Evolutionary conservation across 2,888 invertebrate genomes (phyloP).

Genomic region (Apomyelois bistriatella): DNA sequence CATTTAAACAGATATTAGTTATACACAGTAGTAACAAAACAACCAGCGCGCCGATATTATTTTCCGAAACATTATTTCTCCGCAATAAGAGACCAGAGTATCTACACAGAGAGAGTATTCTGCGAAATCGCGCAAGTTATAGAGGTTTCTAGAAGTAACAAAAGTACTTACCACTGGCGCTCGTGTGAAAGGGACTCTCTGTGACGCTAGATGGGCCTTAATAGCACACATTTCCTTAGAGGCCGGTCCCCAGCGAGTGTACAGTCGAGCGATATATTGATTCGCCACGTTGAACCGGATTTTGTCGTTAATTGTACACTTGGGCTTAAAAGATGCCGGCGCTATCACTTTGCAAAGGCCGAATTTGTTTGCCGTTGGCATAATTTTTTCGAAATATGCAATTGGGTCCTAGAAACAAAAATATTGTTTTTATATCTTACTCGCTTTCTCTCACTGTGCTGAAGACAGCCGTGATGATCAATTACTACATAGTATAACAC

Average conservation of each 20-base stretch:
- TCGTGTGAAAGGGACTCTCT: constrained; percentile 86
- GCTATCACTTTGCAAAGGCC: constrained; percentile 94
- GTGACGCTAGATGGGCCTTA: constrained; percentile 87
- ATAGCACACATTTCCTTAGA: constrained; percentile 92
- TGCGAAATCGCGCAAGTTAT: too few species aligned
- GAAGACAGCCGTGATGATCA: too few species aligned
- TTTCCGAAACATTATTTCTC: too few species aligned
- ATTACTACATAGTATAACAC: too few species aligned
- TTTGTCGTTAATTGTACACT: constrained; percentile 90
- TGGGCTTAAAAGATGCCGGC: constrained; percentile 85
- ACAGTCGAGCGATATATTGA: constrained; percentile 93
- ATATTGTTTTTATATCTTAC: too few species aligned
- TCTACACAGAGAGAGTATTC: too few species aligned
- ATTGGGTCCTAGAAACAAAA: constrained; percentile 87
- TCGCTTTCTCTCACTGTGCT: too few species aligned
- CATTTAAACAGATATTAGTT: too few species aligned
- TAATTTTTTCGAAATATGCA: constrained; percentile 89
- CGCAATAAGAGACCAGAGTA: too few species aligned
- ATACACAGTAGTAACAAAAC: too few species aligned
- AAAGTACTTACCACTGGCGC: constrained; percentile 85
- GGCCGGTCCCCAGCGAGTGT: constrained; percentile 93
- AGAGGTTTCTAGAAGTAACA: too few species aligned
- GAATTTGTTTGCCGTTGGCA: constrained; percentile 86
- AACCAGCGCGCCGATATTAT: too few species aligned
- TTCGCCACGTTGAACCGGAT: constrained; percentile 93